Percentiles rank a stretch among this genome's conserved stretches.
phyloP scores from a whole-genome alignment of 2,113 vertebrate species.

The Antechinus stuartii region DNA sequence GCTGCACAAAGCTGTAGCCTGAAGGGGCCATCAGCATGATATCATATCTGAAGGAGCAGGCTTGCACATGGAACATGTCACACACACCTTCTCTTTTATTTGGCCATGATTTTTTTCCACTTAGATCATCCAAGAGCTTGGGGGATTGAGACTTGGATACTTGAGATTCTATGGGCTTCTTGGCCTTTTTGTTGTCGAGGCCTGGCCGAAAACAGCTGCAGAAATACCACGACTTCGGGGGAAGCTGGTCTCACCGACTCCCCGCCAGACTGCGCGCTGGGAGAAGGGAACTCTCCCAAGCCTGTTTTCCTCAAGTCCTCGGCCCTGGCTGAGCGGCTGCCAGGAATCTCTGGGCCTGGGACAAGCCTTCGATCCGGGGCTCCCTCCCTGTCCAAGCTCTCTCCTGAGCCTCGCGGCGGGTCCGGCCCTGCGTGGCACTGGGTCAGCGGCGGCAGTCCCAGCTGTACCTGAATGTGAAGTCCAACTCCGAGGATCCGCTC shows the following conservation, averaged over 20 bases:
- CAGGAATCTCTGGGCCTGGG: constrained; percentile 69
- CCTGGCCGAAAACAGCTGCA: constrained; percentile 71
- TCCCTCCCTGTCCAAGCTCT: constrained; percentile 61
- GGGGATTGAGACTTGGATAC: background rate
- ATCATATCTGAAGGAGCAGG: constrained; percentile 1
- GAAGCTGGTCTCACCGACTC: constrained; percentile 52
- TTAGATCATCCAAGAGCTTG: constrained; percentile 11
- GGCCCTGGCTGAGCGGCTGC: constrained; percentile 48
- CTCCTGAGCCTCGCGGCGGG: constrained; percentile 59
- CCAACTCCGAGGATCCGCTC: constrained; percentile 35
- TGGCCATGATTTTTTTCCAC: constrained; percentile 26
- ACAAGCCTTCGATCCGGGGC: constrained; percentile 56
- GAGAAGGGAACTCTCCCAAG: constrained; percentile 67
- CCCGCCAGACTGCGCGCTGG: constrained; percentile 57
- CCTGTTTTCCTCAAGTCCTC: constrained; percentile 64
- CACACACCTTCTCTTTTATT: constrained; percentile 9
- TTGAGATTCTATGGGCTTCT: constrained; percentile 3
- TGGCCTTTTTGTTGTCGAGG: constrained; percentile 52
- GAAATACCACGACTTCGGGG: constrained; percentile 62
- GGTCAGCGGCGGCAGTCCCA: constrained; percentile 58
- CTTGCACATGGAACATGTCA: background rate
- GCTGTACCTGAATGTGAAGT: constrained; percentile 37
- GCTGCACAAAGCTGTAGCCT: background rate
- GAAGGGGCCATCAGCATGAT: background rate
- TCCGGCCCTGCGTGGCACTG: constrained; percentile 60